Evolutionary conservation across 2,888 invertebrate genomes (phyloP).

Genomic region (Lithodes maja): DNA sequence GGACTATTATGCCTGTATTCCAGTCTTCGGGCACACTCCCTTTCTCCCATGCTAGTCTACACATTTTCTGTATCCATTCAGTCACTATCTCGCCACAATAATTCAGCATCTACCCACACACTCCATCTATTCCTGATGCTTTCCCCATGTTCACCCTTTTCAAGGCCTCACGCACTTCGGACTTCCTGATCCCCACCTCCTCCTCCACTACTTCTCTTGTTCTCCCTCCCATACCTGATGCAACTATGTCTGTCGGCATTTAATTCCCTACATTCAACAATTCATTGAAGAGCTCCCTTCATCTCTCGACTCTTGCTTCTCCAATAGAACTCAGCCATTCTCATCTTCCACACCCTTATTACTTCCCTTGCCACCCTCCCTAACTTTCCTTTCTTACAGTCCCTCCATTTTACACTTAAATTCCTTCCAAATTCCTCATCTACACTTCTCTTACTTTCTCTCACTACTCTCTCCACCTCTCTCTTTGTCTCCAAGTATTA

Average conservation of each 20-base stretch:
- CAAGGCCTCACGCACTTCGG: neutral
- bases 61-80: too few species aligned
- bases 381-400: neutral
- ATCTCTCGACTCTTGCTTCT: conserved; percentile 12
- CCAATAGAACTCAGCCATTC: neutral
- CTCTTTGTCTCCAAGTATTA: neutral
- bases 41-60: too few species aligned
- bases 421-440: neutral
- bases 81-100: neutral
- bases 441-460: neutral
- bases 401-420: neutral
- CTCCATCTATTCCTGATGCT: too few species aligned
- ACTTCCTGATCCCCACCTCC: neutral
- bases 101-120: too few species aligned
- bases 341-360: conserved; percentile 3
- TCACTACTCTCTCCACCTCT: neutral
- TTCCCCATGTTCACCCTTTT: neutral
- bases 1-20: too few species aligned
- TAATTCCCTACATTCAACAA: too few species aligned
- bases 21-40: too few species aligned
- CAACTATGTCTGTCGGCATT: neutral
- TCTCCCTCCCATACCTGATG: conserved; percentile 2
- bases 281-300: neutral
- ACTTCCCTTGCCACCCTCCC: conserved; percentile 4
- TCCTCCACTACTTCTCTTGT: neutral